Evolutionary conservation across 2,888 invertebrate species (phyloP).

Genomic region (Athalia rosae): DNA sequence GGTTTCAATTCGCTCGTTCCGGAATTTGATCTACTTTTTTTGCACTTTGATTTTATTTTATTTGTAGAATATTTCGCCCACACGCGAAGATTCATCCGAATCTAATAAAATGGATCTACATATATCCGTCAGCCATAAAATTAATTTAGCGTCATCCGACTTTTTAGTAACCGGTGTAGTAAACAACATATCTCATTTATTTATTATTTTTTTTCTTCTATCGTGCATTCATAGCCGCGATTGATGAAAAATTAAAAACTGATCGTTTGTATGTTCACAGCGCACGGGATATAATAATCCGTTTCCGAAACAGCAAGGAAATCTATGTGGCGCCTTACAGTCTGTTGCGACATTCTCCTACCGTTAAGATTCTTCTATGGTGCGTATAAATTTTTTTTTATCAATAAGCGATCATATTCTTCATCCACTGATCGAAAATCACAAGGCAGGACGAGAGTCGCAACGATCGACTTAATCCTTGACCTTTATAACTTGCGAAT

Average conservation of each 20-base stretch:
- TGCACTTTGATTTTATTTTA: background rate
- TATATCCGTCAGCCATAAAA: no score
- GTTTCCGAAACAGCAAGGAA: slow-evolving; percentile 66
- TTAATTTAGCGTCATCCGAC: no score
- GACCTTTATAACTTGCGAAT: background rate
- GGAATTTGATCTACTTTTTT: background rate
- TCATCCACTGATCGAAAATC: no score
- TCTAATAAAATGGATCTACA: no score
- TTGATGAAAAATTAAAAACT: background rate
- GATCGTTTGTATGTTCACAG: slow-evolving; percentile 56
- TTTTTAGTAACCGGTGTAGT: no score
- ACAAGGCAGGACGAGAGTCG: no score
- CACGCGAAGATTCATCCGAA: background rate
- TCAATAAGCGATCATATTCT: no score
- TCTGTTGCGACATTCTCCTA: slow-evolving; percentile 67
- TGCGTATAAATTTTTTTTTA: slow-evolving; percentile 50
- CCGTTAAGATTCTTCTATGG: slow-evolving; percentile 65
- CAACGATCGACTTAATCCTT: background rate
- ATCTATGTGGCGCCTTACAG: slow-evolving; percentile 69
- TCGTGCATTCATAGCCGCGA: no score
- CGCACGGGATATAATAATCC: slow-evolving; percentile 61
- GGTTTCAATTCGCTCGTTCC: background rate
- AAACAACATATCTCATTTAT: background rate
- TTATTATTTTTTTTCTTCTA: background rate
- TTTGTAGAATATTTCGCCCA: background rate